phyloP scores from a whole-genome alignment of 2,888 invertebrate species.

The Cheilosia variabilis region DNA sequence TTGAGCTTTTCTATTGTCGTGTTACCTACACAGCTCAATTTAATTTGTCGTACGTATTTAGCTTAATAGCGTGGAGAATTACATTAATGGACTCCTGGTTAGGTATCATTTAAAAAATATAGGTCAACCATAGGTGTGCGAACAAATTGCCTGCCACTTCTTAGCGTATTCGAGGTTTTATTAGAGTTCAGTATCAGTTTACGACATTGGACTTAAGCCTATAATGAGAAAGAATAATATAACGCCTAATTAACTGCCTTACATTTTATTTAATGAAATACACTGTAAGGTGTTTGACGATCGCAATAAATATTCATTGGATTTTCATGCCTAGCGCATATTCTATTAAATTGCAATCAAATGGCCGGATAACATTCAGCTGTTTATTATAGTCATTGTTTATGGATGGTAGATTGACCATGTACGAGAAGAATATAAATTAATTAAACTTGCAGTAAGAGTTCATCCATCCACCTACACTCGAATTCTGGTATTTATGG shows the following conservation, averaged over 20 bases:
- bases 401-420: too few species aligned
- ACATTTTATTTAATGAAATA: conserved; percentile 11
- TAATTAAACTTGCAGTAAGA: too few species aligned
- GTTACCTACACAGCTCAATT: conserved; percentile 45
- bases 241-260: conserved; percentile 21
- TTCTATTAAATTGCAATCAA: neutral
- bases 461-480: too few species aligned
- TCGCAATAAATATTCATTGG: conserved; percentile 15
- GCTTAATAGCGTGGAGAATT: conserved; percentile 61
- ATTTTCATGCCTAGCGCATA: neutral
- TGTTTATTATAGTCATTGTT: too few species aligned
- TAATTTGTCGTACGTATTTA: conserved; percentile 45
- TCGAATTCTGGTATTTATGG: too few species aligned
- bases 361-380: neutral
- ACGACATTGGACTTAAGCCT: conserved; percentile 7
- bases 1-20: conserved; percentile 28
- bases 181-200: conserved; percentile 21
- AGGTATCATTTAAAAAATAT: conserved; percentile 44
- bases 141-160: conserved; percentile 50
- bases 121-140: conserved; percentile 25
- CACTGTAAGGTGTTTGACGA: neutral
- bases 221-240: neutral
- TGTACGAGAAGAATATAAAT: too few species aligned
- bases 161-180: conserved; percentile 20
- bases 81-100: conserved; percentile 51